phyloP scores from a whole-genome alignment of 1,140 invertebrate species.

The Sitobion miscanthi region DNA sequence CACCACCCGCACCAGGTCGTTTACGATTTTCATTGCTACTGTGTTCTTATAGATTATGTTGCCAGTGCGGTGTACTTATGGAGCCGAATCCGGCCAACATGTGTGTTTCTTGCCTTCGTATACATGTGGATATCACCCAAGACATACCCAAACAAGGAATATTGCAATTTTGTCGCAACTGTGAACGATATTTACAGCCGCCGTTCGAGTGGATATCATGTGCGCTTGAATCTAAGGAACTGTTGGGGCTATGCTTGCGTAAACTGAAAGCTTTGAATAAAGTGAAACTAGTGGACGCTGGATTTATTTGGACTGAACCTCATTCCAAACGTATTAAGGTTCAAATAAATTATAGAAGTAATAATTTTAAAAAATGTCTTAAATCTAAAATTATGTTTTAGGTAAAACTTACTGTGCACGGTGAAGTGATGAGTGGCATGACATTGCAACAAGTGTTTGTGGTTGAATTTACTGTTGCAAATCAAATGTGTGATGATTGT shows the following conservation, averaged over 20 bases:
- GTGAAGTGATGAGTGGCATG: conserved; percentile 85
- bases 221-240: conserved; percentile 89
- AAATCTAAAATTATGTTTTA: conserved; percentile 61
- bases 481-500: conserved; percentile 98
- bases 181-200: conserved; percentile 93
- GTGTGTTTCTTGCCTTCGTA: conserved; percentile 92
- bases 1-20: neutral
- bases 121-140: conserved; percentile 92
- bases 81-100: conserved; percentile 96
- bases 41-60: conserved; percentile 71
- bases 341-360: conserved; percentile 60
- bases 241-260: conserved; percentile 91
- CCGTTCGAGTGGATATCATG: conserved; percentile 90
- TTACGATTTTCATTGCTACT: neutral
- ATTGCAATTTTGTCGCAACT: conserved; percentile 88
- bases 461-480: conserved; percentile 89
- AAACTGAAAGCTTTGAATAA: conserved; percentile 90
- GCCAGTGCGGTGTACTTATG: conserved; percentile 81
- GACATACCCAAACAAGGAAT: conserved; percentile 94
- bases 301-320: conserved; percentile 98
- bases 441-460: conserved; percentile 90
- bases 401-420: conserved; percentile 96
- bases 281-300: conserved; percentile 92
- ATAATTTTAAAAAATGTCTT: neutral
- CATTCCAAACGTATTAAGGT: conserved; percentile 97